These are phyloP conservation scores for Drosophila paulistorum DNA, from an alignment of 1,140 invertebrate species.

Conservation along the genomic window DNA sequence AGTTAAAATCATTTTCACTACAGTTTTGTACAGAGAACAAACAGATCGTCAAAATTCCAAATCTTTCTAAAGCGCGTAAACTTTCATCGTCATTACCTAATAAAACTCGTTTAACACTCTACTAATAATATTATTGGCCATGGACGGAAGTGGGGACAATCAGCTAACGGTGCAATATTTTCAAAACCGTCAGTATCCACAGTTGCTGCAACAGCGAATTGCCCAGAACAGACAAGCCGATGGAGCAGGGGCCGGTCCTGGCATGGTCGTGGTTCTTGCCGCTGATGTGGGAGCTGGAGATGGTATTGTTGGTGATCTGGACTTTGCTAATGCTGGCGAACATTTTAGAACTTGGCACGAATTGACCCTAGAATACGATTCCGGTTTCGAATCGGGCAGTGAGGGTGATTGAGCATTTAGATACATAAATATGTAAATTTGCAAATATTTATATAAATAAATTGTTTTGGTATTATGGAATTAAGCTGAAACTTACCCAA, in stretches of 20 bases:
- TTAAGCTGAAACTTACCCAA: not conserved
- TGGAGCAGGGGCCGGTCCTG: not conserved
- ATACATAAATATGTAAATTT: not conserved
- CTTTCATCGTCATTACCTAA: not conserved
- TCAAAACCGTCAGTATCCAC: not conserved
- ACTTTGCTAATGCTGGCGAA: not conserved
- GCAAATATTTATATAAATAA: slow-evolving; percentile 7
- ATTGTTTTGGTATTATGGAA: not conserved
- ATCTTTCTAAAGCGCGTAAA: slow-evolving; percentile 7
- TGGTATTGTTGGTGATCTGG: too few species aligned
- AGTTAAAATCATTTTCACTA: slow-evolving; percentile 24
- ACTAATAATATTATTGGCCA: not conserved
- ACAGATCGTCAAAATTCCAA: slow-evolving; percentile 43
- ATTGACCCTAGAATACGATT: slow-evolving; percentile 32
- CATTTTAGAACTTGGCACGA: not conserved
- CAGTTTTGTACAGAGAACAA: not conserved
- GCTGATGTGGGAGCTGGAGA: not conserved
- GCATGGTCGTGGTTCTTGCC: not conserved
- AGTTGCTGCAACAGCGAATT: slow-evolving; percentile 14
- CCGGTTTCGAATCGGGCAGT: slow-evolving; percentile 63
- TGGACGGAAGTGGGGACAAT: slow-evolving; percentile 68
- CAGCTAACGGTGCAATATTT: slow-evolving; percentile 29
- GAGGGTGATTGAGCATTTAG: slow-evolving; percentile 37
- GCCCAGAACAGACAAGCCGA: not conserved
- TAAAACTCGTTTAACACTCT: not conserved